Evolutionary conservation across 1,140 invertebrate genomes (phyloP), one percentile per base, ranked within the genome.

Genomic region (Anagrus nilaparvatae): DNA sequence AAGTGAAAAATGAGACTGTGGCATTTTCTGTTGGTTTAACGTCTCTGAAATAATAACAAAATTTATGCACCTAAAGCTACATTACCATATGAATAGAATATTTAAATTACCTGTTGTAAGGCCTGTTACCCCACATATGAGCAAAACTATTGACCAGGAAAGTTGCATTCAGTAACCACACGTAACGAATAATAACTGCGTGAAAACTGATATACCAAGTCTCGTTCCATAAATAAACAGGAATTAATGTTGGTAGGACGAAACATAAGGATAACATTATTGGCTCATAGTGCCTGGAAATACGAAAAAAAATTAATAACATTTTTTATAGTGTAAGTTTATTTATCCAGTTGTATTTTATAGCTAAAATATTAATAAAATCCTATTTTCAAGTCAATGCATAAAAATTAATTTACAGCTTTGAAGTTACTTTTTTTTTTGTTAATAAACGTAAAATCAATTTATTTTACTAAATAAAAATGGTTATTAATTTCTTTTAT

Each of bases 71-170:
- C n/a, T n/a, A n/a, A n/a, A n/a, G n/a, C n/a, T n/a, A n/a, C n/a
- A n/a, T n/a, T n/a, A n/a, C n/a, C n/a, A n/a, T n/a, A n/a, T n/a
- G 10, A 16, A 25, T 34, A 25, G 10, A 38, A 42, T 9, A 34
- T 36, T 50, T 40, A 10, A 30, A 39, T 21, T 54, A 73, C 71
- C 48, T 71, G 49, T 73, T 84, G 58, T 88, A 93, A 1, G 87
- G 87, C 49, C 78, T 77, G 51, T 75, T 74, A 19, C 89, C 89
- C 70, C 75, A 87, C 48, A 86, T 72, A 56, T 92, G 87, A 16
- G 87, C 87, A 40, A 82, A 78, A 55, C 82, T 87, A 63, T 96
- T 96, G 21, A 96, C 90, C 5, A 81, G 69, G 84, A 90, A 95
- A 10, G 91, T 94, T 43, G 77, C 77, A 67, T 97, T 85, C 31